Percentiles rank a stretch among this genome's conserved stretches.
Conservation (phyloP, 1,140 invertebrate species). For the Nasonia longicornis region DNA sequence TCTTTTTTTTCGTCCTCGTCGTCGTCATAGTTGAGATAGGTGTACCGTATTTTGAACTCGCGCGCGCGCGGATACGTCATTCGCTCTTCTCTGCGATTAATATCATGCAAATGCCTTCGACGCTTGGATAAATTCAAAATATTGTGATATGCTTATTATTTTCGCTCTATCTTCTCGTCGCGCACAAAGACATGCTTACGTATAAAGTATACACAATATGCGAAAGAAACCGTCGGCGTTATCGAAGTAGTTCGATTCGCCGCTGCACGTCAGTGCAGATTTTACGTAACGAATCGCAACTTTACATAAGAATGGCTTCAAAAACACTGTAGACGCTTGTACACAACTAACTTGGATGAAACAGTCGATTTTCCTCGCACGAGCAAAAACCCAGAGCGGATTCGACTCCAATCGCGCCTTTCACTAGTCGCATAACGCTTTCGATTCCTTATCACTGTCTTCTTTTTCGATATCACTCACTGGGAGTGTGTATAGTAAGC, state of each 20-base stretch:
- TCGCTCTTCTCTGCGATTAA: not conserved
- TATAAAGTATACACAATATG: too few species aligned
- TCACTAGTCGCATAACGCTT: not conserved
- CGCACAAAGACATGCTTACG: too few species aligned
- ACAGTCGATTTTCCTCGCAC: not conserved
- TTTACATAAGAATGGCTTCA: not conserved
- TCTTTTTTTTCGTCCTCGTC: not conserved
- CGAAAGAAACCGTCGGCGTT: too few species aligned
- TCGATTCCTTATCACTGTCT: not conserved
- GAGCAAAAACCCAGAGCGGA: not conserved
- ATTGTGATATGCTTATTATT: not conserved
- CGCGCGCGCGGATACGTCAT: not conserved
- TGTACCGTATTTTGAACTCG: not conserved
- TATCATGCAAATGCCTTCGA: not conserved
- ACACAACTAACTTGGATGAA: not conserved
- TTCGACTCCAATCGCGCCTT: not conserved
- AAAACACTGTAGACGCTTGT: not conserved
- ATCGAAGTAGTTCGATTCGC: not conserved
- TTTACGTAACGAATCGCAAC: slow-evolving; percentile 9
- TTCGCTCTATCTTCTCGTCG: not conserved
- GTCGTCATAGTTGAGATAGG: not conserved
- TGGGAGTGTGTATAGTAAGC: not conserved
- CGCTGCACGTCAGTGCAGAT: not conserved
- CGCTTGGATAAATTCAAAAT: not conserved
- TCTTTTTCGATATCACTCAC: not conserved